Evolutionary conservation across 2,888 invertebrate genomes (phyloP).

Genomic region (Polydrusus pterygomalis): DNA sequence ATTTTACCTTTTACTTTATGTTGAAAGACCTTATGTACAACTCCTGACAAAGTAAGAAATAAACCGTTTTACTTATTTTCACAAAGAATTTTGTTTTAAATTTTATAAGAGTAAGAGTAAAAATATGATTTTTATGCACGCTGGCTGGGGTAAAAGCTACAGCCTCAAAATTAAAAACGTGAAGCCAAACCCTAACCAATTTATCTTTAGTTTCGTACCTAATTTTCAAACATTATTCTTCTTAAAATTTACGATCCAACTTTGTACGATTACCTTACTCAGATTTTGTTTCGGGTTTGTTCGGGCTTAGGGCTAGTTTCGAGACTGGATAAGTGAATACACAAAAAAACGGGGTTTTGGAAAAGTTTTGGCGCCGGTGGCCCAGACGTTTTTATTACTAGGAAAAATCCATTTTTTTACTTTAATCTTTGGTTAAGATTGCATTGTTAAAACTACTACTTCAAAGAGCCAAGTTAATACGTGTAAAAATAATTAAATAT

Average conservation of each 20-base stretch:
- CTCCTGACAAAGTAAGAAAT: too few species aligned
- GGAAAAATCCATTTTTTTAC: too few species aligned
- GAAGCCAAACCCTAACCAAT: neutral
- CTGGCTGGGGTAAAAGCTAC: too few species aligned
- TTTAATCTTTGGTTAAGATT: too few species aligned
- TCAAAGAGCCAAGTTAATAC: neutral
- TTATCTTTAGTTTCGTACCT: neutral
- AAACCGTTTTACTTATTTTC: too few species aligned
- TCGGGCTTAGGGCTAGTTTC: neutral
- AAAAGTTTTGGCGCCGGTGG: slow-evolving; percentile 6
- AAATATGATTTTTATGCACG: too few species aligned
- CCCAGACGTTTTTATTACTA: too few species aligned
- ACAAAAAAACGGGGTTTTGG: neutral
- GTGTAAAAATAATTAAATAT: too few species aligned
- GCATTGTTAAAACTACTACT: neutral
- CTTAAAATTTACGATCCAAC: slow-evolving; percentile 16
- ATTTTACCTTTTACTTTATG: too few species aligned
- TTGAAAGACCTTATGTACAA: too few species aligned
- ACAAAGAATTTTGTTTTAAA: too few species aligned
- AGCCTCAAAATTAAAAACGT: neutral
- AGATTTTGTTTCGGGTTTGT: neutral
- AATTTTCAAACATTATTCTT: neutral
- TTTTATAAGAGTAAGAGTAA: too few species aligned
- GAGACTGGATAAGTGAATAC: neutral
- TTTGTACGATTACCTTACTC: neutral